These are phyloP conservation scores for Enhydra lutris DNA, from an alignment of 2,113 vertebrate species.

Conservation along the genomic window DNA sequence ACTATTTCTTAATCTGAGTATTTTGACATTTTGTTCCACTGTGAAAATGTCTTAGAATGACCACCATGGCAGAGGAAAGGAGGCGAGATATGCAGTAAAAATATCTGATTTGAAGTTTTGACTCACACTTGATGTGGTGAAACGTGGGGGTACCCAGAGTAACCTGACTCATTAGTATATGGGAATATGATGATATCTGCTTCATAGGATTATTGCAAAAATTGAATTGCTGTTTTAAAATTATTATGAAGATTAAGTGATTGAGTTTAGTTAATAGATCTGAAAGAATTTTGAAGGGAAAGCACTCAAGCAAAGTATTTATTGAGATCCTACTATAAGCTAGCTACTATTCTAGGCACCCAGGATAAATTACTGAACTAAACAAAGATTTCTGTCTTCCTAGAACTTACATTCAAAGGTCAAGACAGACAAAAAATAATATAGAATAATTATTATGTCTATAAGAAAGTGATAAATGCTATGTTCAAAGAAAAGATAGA, in stretches of 20 bases:
- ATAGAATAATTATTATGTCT: neutral
- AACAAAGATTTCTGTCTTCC: neutral
- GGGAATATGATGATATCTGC: neutral
- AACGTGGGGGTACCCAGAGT: neutral
- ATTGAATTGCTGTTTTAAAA: neutral
- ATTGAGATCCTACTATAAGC: neutral
- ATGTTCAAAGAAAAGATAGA: neutral
- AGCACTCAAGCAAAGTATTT: neutral
- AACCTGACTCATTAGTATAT: neutral
- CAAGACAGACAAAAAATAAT: neutral
- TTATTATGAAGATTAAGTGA: slow-evolving; percentile 7
- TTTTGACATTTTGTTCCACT: neutral
- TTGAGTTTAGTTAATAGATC: neutral
- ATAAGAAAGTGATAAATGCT: neutral
- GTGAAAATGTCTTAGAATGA: neutral
- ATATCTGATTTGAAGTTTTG: neutral
- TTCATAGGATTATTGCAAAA: neutral
- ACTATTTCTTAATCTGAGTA: neutral
- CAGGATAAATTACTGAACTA: neutral
- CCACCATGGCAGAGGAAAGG: neutral
- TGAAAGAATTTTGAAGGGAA: neutral
- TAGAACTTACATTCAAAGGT: neutral
- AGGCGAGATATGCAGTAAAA: neutral
- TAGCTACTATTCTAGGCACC: neutral
- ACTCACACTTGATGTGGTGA: neutral